Conservation (phyloP, 2,113 vertebrate species). For the Zosterops borbonicus region DNA sequence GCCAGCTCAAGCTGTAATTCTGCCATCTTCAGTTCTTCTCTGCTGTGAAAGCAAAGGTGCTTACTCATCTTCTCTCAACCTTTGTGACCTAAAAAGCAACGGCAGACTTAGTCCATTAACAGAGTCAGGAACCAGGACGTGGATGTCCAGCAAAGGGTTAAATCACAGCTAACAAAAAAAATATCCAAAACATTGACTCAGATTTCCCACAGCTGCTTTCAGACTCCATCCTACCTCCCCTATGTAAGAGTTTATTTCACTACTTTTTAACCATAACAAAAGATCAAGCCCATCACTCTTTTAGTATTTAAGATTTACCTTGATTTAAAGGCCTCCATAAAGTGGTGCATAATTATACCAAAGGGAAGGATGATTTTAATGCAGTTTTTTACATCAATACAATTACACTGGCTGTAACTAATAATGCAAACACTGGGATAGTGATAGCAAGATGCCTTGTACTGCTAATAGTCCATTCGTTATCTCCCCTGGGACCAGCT, state of each 20-base stretch:
- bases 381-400: background rate
- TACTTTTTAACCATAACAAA: background rate
- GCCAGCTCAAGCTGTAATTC: background rate
- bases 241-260: background rate
- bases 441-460: background rate
- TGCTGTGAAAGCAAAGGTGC: background rate
- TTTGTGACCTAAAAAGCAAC: background rate
- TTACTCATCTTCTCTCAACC: background rate
- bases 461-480: background rate
- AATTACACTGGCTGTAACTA: background rate
- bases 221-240: background rate
- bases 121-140: background rate
- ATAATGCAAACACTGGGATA: background rate
- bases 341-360: background rate
- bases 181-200: background rate
- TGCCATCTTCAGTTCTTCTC: background rate
- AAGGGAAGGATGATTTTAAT: background rate
- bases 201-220: slow-evolving; percentile 10
- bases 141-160: background rate
- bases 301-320: background rate
- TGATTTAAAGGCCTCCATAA: background rate
- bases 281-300: background rate
- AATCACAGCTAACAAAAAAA: background rate
- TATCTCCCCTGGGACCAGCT: background rate
- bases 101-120: background rate